These are phyloP conservation scores for Lepidurus packardi DNA, from an alignment of 1,140 invertebrate species.

Conservation along the genomic window DNA sequence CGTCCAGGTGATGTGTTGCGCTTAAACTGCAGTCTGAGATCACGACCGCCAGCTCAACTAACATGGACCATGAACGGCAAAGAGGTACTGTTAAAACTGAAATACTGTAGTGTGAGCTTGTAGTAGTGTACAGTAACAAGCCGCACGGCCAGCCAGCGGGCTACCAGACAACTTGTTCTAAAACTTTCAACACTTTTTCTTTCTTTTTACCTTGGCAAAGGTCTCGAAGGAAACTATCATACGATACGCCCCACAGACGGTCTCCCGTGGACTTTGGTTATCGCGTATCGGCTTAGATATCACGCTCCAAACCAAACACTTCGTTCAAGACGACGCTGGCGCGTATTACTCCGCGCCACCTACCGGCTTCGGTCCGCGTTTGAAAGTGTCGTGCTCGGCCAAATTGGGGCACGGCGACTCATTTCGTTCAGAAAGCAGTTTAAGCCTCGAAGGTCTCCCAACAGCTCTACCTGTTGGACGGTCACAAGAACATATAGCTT, in stretches of 20 bases:
- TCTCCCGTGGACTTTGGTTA: background rate
- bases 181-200: too few relatives aligned
- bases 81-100: background rate
- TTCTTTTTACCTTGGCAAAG: background rate
- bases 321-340: background rate
- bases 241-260: background rate
- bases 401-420: background rate
- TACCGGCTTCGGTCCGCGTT: background rate
- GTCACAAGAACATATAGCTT: background rate
- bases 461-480: background rate
- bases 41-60: constrained; percentile 27
- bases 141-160: too few relatives aligned
- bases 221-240: background rate
- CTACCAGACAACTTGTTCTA: too few relatives aligned
- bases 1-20: constrained; percentile 25
- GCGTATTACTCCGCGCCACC: background rate
- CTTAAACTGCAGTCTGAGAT: constrained; percentile 29
- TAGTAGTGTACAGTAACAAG: too few relatives aligned
- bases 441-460: background rate
- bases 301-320: background rate
- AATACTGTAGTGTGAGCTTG: too few relatives aligned
- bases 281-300: background rate
- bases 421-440: background rate
- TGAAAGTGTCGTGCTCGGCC: constrained; percentile 1
- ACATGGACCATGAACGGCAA: constrained; percentile 29